A percentile compares a stretch with the other conserved stretches of the same genome.
Evolutionary conservation across 2,888 invertebrate species (phyloP).

Genomic region (Cantharis nigra): DNA sequence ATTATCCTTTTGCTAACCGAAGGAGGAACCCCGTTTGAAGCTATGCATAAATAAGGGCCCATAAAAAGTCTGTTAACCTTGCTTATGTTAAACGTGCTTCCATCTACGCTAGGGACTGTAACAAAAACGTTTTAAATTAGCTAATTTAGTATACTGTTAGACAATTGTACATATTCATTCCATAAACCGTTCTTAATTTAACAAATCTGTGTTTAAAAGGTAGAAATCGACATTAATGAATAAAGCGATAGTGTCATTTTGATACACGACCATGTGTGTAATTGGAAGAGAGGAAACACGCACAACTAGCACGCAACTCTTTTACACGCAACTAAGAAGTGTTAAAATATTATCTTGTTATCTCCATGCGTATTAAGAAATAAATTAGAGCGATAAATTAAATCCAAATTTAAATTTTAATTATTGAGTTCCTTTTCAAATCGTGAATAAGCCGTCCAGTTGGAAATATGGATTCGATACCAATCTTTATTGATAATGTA

Average conservation of each 20-base stretch:
- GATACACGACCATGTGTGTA: constrained; percentile 38
- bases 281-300: constrained; percentile 33
- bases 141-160: neutral
- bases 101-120: constrained; percentile 68
- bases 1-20: constrained; percentile 86
- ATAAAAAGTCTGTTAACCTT: constrained; percentile 75
- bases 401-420: constrained; percentile 31
- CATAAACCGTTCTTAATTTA: constrained; percentile 3
- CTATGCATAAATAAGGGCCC: constrained; percentile 78
- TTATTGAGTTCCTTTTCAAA: constrained; percentile 13
- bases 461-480: constrained; percentile 12
- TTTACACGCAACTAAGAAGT: constrained; percentile 37
- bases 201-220: constrained; percentile 9
- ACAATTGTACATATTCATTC: neutral
- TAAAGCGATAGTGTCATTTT: constrained; percentile 33
- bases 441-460: constrained; percentile 10
- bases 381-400: constrained; percentile 37
- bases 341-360: constrained; percentile 44
- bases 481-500: constrained; percentile 14
- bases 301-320: constrained; percentile 28
- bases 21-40: constrained; percentile 83
- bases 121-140: constrained; percentile 18
- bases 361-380: constrained; percentile 29
- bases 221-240: constrained; percentile 14
- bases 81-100: constrained; percentile 69